Conservation (phyloP, 2,888 invertebrate genomes). For the Vanessa cardui region DNA sequence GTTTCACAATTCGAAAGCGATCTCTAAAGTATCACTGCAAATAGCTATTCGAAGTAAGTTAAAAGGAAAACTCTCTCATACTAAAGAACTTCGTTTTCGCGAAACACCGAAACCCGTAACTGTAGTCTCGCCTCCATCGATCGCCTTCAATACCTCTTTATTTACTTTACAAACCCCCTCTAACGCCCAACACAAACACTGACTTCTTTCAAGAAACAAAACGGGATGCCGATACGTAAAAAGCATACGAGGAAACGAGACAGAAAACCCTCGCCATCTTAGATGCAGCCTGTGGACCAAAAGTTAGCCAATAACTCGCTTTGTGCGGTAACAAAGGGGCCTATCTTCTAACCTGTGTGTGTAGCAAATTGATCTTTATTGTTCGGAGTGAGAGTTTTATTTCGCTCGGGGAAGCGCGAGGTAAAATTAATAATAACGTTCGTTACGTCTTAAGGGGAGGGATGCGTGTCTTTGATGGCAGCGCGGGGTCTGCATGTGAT, state of each 20-base stretch:
- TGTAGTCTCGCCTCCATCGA: conserved; percentile 53
- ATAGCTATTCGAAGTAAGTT: neutral
- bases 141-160: conserved; percentile 60
- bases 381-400: conserved; percentile 48
- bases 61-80: conserved; percentile 1
- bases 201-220: conserved; percentile 76
- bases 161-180: conserved; percentile 69
- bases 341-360: conserved; percentile 29
- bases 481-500: conserved; percentile 34
- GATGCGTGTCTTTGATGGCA: conserved; percentile 61
- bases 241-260: conserved; percentile 54
- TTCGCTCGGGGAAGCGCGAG: conserved; percentile 46
- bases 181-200: conserved; percentile 69
- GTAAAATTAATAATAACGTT: conserved; percentile 71
- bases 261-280: conserved; percentile 71
- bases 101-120: conserved; percentile 8
- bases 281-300: conserved; percentile 79
- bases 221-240: conserved; percentile 52
- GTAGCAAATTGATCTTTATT: conserved; percentile 59
- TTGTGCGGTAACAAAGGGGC: conserved; percentile 43
- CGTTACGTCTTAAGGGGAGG: conserved; percentile 68
- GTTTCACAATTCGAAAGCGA: no score
- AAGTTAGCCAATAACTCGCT: conserved; percentile 78
- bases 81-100: conserved; percentile 21
- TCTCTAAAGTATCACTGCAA: no score